phyloP scores from a whole-genome alignment of 2,888 invertebrate genomes.

The Laspeyria flexula region DNA sequence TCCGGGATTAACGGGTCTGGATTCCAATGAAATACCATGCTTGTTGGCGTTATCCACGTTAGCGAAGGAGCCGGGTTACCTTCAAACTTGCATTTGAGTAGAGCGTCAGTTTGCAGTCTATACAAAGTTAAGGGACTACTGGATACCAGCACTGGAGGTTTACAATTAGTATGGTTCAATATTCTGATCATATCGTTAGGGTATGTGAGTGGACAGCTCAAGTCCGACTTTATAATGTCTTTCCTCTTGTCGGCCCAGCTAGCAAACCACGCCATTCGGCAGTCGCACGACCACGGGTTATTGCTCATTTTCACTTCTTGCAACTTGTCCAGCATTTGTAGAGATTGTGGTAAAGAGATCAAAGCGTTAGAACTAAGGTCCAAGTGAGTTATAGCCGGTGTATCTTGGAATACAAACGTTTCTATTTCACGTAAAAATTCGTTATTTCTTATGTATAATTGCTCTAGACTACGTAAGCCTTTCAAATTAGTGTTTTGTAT shows the following conservation, averaged over 20 bases:
- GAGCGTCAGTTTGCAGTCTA: conserved; percentile 88
- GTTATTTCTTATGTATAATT: conserved; percentile 88
- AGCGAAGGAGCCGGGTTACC: conserved; percentile 93
- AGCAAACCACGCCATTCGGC: conserved; percentile 92
- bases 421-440: conserved; percentile 87
- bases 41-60: conserved; percentile 93
- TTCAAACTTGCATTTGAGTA: conserved; percentile 91
- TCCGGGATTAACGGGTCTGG: conserved; percentile 89
- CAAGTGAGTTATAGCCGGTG: conserved; percentile 86
- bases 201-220: conserved; percentile 89
- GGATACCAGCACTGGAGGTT: conserved; percentile 86
- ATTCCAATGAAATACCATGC: conserved; percentile 91
- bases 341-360: conserved; percentile 89
- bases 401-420: conserved; percentile 87
- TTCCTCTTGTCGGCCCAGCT: conserved; percentile 81
- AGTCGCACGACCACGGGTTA: conserved; percentile 95
- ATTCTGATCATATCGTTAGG: conserved; percentile 89
- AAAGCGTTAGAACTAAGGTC: conserved; percentile 90
- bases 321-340: conserved; percentile 88
- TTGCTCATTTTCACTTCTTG: conserved; percentile 88
- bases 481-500: conserved; percentile 89
- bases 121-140: conserved; percentile 88
- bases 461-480: conserved; percentile 86
- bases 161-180: conserved; percentile 90
- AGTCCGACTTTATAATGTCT: conserved; percentile 83